A percentile compares a stretch with the other conserved stretches of the same genome.
phyloP scores from a whole-genome alignment of 1,140 invertebrate genomes.

The Drepana arcuata region DNA sequence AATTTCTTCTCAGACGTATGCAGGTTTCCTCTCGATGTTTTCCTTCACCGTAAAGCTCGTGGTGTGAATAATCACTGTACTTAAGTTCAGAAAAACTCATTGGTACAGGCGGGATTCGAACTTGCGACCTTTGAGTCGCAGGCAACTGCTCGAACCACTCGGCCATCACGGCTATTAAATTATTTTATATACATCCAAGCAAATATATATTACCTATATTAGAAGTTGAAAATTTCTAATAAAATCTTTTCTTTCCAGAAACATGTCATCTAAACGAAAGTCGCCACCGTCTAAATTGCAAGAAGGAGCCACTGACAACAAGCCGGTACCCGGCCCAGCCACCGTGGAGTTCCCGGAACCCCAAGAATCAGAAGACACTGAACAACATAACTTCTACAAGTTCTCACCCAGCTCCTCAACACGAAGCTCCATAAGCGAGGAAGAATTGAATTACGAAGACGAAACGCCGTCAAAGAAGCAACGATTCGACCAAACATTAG shows the following conservation, averaged over 20 bases:
- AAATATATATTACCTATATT: no score
- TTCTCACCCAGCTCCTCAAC: conserved; percentile 73
- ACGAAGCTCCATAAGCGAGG: conserved; percentile 74
- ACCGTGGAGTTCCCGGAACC: conserved; percentile 58
- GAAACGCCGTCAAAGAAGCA: conserved; percentile 70
- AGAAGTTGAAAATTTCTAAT: no score
- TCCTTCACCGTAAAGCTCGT: no score
- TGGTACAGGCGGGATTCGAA: no score
- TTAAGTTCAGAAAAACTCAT: no score
- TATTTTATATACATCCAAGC: no score
- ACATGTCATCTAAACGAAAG: conserved; percentile 95
- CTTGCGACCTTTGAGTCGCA: no score
- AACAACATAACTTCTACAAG: conserved; percentile 67
- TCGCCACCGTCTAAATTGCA: conserved; percentile 91
- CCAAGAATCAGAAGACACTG: conserved; percentile 53
- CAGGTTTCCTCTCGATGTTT: no score
- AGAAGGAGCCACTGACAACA: conserved; percentile 79
- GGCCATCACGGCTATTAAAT: no score
- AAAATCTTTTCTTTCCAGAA: conserved; percentile 75
- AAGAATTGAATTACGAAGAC: conserved; percentile 72
- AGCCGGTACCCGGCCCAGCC: conserved; percentile 58
- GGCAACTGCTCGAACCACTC: no score
- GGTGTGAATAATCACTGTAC: no score
- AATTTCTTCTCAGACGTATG: no score
- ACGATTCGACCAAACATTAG: conserved; percentile 59